Evolutionary conservation across 2,888 invertebrate genomes (phyloP), one percentile per base, ranked within the genome.

Genomic region (Bruchidius siliquastri): DNA sequence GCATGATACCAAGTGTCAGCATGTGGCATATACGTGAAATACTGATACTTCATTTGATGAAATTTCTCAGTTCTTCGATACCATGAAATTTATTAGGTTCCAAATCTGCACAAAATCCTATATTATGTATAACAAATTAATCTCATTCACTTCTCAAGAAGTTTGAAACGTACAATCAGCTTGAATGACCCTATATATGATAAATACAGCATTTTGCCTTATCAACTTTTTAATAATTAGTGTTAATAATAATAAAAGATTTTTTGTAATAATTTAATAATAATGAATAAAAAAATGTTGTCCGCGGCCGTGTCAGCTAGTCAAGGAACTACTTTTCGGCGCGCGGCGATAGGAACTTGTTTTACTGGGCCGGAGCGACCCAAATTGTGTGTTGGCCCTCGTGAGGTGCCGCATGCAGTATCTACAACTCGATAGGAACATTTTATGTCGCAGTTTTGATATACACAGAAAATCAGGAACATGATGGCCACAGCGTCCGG

Each of bases 351-450:
- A 87, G 87, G 87, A 87, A 87, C 87, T 87, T 87, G 87, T 86
- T 87, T 87, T 86, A 87, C 86, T 87, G 87, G 87, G 84, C 84
- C 85, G 80, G 86, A 78, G 75, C 83, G 81, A 80, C 80, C 81
- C 81, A 75, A 21, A 21, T 68, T 78, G 77, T 67, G 18, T 49
- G 78, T 80, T 83, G 84, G 83, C 84, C 84, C 84, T 82, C 82
- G 49, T 79, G 80, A 82, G 83, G 83, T 81, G 83, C 85, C 86
- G 84, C 86, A 86, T 86, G 86, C 85, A 86, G 85, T 85, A 85
- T 86, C 85, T 86, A 86, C 85, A 86, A 85, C 83, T 85, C 84
- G 84, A 84, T 87, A 87, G 87, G 87, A 87, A 87, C 87, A 87
- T 86, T 85, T 83, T 83, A 83, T 84, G 85, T 86, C 86, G 86